Conservation (phyloP, 2,797 vertebrate genomes). For the Picus viridis region DNA sequence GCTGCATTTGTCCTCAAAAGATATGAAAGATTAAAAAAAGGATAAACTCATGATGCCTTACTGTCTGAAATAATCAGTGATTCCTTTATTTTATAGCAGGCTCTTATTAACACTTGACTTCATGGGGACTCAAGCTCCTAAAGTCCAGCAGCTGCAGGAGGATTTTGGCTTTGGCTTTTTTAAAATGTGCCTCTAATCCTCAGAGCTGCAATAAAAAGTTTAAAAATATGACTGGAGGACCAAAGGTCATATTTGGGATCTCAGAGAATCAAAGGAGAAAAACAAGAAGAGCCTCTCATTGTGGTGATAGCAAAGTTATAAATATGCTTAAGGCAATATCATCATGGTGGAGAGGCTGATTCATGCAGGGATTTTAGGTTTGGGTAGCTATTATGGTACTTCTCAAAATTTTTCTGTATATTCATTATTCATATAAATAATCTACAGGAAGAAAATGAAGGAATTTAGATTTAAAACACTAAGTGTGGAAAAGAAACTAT, state of each 20-base stretch:
- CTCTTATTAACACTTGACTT: not conserved
- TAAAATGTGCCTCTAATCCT: not conserved
- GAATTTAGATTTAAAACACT: not conserved
- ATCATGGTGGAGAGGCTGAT: not conserved
- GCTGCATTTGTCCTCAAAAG: not conserved
- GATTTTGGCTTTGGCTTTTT: not conserved
- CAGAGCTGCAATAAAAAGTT: not conserved
- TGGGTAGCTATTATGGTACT: not conserved
- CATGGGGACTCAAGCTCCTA: not conserved
- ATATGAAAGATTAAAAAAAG: not conserved
- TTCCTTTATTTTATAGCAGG: not conserved
- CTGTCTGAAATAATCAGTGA: not conserved
- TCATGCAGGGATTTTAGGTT: not conserved
- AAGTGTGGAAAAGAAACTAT: not conserved
- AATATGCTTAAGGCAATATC: not conserved
- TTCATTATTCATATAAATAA: not conserved
- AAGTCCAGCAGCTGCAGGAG: not conserved
- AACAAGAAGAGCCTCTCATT: not conserved
- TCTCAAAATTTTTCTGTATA: not conserved
- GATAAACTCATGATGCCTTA: not conserved
- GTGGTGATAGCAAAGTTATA: not conserved
- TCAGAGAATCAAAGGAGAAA: not conserved
- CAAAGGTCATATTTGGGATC: not conserved
- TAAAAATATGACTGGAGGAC: constrained; percentile 23
- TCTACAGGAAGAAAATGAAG: not conserved